Evolutionary conservation across 2,113 vertebrate species (phyloP).

Genomic region (Pygoscelis antarcticus): DNA sequence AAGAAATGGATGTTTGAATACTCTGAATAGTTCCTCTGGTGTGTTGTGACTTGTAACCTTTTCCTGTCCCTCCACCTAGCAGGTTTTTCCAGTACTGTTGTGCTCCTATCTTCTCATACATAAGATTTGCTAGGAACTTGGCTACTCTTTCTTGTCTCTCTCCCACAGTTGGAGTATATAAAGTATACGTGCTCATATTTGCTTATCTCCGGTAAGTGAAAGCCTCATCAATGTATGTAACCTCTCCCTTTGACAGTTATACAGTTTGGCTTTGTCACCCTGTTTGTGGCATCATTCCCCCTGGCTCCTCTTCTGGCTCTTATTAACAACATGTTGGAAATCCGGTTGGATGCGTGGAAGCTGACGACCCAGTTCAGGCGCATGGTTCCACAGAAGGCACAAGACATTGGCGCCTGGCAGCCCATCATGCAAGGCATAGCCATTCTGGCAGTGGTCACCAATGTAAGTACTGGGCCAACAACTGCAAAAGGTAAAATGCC

Average conservation of each 20-base stretch:
- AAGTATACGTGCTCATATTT: not conserved
- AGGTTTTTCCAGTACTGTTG: not conserved
- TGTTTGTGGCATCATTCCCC: conserved; percentile 96
- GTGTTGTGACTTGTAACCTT: not conserved
- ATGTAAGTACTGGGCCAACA: conserved; percentile 75
- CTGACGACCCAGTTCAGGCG: conserved; percentile 91
- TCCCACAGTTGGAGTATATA: not conserved
- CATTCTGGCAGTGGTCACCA: conserved; percentile 90
- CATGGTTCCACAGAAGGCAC: conserved; percentile 87
- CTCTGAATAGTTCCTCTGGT: not conserved
- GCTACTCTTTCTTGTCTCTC: not conserved
- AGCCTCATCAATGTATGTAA: not conserved
- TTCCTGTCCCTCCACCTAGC: not conserved
- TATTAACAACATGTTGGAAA: conserved; percentile 91
- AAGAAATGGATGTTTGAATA: not conserved
- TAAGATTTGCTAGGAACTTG: not conserved
- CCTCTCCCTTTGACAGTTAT: conserved; percentile 82
- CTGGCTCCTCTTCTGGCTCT: conserved; percentile 91
- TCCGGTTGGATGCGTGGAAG: conserved; percentile 93
- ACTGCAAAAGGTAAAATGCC: not conserved
- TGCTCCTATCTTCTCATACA: not conserved
- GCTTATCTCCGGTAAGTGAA: not conserved
- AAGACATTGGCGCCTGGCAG: conserved; percentile 92
- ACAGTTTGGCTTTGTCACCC: conserved; percentile 95
- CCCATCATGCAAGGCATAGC: conserved; percentile 92